Evolutionary conservation across 2,797 vertebrate genomes (phyloP).

Genomic region (Alauda arvensis): DNA sequence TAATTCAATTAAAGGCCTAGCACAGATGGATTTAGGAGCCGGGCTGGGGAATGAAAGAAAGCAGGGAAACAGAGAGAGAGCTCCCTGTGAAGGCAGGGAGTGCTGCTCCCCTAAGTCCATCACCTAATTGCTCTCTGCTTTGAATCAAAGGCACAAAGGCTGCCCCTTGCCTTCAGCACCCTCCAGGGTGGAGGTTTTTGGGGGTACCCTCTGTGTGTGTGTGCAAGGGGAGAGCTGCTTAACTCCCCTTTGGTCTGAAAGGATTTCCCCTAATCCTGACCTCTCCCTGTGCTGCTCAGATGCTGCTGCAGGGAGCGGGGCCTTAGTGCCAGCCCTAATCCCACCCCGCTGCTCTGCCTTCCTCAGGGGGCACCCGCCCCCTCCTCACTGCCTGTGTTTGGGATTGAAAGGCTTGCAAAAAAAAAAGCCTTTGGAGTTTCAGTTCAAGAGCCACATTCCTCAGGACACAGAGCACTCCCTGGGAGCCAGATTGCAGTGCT

Average conservation of each 20-base stretch:
- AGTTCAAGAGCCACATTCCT: constrained; percentile 60
- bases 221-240: constrained; percentile 17
- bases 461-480: background rate
- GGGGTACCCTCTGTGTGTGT: background rate
- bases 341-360: constrained; percentile 6
- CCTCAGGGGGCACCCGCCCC: constrained; percentile 17
- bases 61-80: constrained; percentile 23
- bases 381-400: constrained; percentile 57
- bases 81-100: background rate
- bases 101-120: constrained; percentile 28
- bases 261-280: constrained; percentile 71
- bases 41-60: constrained; percentile 35
- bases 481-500: background rate
- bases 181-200: background rate
- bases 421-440: constrained; percentile 51
- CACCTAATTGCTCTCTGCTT: constrained; percentile 51
- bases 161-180: constrained; percentile 37
- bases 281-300: constrained; percentile 41
- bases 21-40: constrained; percentile 26
- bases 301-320: background rate
- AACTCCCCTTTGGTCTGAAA: constrained; percentile 48
- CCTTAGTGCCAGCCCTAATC: constrained; percentile 44
- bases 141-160: constrained; percentile 45
- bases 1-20: constrained; percentile 51
- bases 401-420: constrained; percentile 50